phyloP scores from a whole-genome alignment of 2,888 invertebrate genomes.

The Drosophila kokeensis region DNA sequence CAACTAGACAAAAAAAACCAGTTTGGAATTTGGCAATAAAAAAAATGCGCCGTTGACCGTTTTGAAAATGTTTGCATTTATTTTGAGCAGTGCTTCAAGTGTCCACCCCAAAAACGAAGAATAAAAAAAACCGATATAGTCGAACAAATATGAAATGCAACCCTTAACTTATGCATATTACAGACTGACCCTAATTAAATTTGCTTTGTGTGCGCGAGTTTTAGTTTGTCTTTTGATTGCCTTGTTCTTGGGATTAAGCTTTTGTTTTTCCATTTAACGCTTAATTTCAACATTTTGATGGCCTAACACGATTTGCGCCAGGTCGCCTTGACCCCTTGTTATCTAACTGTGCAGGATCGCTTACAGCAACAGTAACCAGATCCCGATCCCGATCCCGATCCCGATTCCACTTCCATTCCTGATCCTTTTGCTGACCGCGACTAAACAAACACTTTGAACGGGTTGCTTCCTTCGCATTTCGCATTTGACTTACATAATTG shows the following conservation, averaged over 20 bases:
- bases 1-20: conserved; percentile 27
- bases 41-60: conserved; percentile 56
- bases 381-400: conserved; percentile 6
- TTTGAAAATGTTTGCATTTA: conserved; percentile 28
- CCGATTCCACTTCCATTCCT: too few species aligned
- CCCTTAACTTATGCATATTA: conserved; percentile 34
- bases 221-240: conserved; percentile 76
- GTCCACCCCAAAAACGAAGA: conserved; percentile 48
- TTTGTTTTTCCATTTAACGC: conserved; percentile 79
- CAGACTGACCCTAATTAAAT: conserved; percentile 72
- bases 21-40: conserved; percentile 36
- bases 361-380: conserved; percentile 55
- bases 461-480: conserved; percentile 60
- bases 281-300: conserved; percentile 78
- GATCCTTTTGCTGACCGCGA: conserved; percentile 70
- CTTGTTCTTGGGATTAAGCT: conserved; percentile 74
- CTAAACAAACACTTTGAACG: conserved; percentile 70
- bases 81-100: conserved; percentile 53
- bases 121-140: conserved; percentile 7
- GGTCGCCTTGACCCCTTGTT: conserved; percentile 63
- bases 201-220: conserved; percentile 65
- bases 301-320: conserved; percentile 64
- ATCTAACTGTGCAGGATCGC: conserved; percentile 47
- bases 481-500: conserved; percentile 76
- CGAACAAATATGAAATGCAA: conserved; percentile 40